Base-by-base conservation (phyloP, 2,888 invertebrate species). In the Ornithoptera alexandrae region DNA sequence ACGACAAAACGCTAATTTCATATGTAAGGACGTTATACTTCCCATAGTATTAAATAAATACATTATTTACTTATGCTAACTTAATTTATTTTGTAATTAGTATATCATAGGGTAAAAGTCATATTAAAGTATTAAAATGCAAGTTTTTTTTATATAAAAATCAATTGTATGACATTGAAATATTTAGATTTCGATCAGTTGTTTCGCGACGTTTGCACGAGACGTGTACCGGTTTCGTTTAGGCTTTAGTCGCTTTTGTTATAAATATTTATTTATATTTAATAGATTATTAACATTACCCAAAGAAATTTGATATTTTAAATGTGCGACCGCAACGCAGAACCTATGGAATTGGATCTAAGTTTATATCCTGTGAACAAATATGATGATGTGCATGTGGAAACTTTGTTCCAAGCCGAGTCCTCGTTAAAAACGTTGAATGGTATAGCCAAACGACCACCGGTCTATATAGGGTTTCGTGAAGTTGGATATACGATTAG, bases 121-220 rank as follows among this genome's bases (percentile, higher is more conserved):
- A 17, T 15, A 17, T 59, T 30, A 17, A 10, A 8, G 6, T 12
- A 12, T 17, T 30, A 30, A 22, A 59, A 59, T 5, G 7, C 15
- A 8, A 18, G 5, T 4, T 7, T 8, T 59, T 15, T 30, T 59
- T 30, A 30, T 3, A 15, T 3, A 17, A 59, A 59, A 30, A 18
- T 17, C 18, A 17, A 59, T 18, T 61, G 36, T n/a, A 50, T 56
- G 66, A 22, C 46, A 42, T 64, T 68, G 67, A 22, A 39, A 57
- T 63, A 68, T 24, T n/a, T 22, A 56, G 58, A 60, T 39, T 64
- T 53, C n/a, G 22, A 15, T n/a, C 57, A 65, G 69, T 60, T 30
- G 24, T 56, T 22, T 36, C 24, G 46, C 42, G 57, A 24, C 57
- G 61, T 58, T 62, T 62, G 62, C 39, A 57, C 58, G 62, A 58